These are phyloP conservation scores for Rhea pennata DNA, from an alignment of 2,113 vertebrate genomes.

Conservation along the genomic window DNA sequence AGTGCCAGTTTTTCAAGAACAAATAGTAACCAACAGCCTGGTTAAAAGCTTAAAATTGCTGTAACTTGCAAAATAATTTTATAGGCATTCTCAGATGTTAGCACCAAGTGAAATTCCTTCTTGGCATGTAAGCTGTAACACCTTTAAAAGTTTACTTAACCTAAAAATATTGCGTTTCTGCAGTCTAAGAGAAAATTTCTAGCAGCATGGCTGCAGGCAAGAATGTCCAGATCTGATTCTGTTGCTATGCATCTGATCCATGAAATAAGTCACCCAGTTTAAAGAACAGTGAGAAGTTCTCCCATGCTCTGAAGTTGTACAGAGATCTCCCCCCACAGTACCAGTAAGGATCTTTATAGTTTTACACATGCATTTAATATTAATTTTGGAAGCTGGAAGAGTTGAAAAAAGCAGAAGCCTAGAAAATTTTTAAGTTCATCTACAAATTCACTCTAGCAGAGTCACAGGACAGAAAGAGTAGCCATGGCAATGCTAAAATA, in stretches of 20 bases:
- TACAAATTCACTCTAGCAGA: not conserved
- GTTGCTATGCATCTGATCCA: not conserved
- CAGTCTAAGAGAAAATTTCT: not conserved
- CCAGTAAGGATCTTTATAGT: too few relatives aligned
- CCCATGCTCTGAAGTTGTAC: not conserved
- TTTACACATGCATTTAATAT: not conserved
- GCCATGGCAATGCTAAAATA: not conserved
- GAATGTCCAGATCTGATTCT: not conserved
- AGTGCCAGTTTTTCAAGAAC: not conserved
- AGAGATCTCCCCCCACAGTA: not conserved
- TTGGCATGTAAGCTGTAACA: not conserved
- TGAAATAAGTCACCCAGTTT: not conserved
- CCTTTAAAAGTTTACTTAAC: not conserved
- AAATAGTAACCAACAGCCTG: not conserved
- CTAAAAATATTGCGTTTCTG: fast-evolving
- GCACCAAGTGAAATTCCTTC: not conserved
- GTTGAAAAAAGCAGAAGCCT: not conserved
- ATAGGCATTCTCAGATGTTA: not conserved
- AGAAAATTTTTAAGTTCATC: not conserved
- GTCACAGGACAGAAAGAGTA: not conserved
- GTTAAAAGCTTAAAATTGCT: not conserved
- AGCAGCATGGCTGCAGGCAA: not conserved
- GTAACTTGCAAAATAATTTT: not conserved
- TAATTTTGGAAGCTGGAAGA: not conserved
- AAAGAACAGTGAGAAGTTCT: not conserved